Evolutionary conservation across 2,797 vertebrate species (phyloP).

Genomic region (Macrochelys suwanniensis): DNA sequence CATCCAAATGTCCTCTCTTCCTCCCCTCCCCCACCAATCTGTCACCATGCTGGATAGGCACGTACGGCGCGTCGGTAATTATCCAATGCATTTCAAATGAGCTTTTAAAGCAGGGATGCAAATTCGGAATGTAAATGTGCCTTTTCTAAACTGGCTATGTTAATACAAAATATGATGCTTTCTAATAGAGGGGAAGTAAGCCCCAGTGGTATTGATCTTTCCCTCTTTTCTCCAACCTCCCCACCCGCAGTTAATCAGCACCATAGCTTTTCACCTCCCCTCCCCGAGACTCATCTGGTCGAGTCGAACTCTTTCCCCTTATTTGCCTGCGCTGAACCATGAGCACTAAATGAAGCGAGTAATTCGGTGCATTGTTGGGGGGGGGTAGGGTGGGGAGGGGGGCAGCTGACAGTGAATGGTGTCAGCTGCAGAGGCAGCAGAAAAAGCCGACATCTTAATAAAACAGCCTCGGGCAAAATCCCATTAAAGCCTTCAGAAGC

Average conservation of each 20-base stretch:
- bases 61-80: constrained; percentile 71
- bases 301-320: constrained; percentile 81
- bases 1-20: constrained; percentile 28
- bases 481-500: constrained; percentile 99
- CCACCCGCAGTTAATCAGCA: constrained; percentile 70
- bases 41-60: constrained; percentile 44
- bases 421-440: constrained; percentile 99
- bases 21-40: constrained; percentile 52
- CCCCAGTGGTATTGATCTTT: constrained; percentile 81
- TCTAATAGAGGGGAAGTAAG: constrained; percentile 77
- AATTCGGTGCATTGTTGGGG: constrained; percentile 87
- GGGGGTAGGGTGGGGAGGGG: constrained; percentile 81
- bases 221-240: constrained; percentile 42
- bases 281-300: constrained; percentile 85
- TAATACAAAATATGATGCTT: constrained; percentile 78
- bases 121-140: constrained; percentile 79
- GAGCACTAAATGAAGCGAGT: constrained; percentile 90
- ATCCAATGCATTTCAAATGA: constrained; percentile 72
- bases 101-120: constrained; percentile 78
- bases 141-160: constrained; percentile 75
- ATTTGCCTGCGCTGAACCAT: constrained; percentile 85
- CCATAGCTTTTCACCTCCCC: constrained; percentile 81
- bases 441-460: constrained; percentile 99
- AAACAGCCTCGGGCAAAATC: constrained; percentile 99
- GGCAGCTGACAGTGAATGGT: constrained; percentile 93